These are phyloP conservation scores for Ectemnius cavifrons DNA, from an alignment of 2,888 invertebrate species.

Conservation along the genomic window DNA sequence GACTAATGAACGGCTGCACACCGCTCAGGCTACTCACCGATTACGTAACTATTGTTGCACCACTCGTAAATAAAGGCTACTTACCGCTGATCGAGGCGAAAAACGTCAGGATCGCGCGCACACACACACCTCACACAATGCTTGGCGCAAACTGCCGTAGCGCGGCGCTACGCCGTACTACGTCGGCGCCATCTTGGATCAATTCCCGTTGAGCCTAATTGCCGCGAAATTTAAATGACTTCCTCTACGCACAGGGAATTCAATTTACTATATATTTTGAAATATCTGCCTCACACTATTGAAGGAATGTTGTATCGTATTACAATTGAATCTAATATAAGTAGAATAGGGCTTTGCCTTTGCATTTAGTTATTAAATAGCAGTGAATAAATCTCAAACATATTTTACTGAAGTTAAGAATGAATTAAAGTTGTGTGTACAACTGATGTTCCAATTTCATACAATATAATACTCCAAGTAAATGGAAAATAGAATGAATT, in stretches of 20 bases:
- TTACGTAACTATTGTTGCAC: conserved; percentile 73
- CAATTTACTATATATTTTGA: too few species aligned
- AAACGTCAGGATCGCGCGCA: conserved; percentile 73
- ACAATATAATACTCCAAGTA: too few species aligned
- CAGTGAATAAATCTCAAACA: too few species aligned
- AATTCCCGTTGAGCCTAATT: conserved; percentile 39
- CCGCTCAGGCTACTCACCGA: conserved; percentile 57
- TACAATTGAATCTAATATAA: too few species aligned
- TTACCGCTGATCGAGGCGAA: conserved; percentile 75
- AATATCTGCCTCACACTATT: too few species aligned
- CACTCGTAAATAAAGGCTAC: conserved; percentile 73
- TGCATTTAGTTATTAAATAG: too few species aligned
- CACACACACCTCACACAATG: conserved; percentile 66
- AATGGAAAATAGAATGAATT: too few species aligned
- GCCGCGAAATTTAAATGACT: conserved; percentile 30
- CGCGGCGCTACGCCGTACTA: conserved; percentile 50
- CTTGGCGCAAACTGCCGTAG: conserved; percentile 61
- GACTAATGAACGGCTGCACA: conserved; percentile 27
- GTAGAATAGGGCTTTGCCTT: too few species aligned
- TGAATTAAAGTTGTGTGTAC: too few species aligned
- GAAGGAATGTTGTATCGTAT: too few species aligned
- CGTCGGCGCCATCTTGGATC: conserved; percentile 66
- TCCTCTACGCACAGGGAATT: neutral
- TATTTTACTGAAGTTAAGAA: too few species aligned
- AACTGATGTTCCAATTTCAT: too few species aligned